Evolutionary conservation across 1,140 invertebrate species (phyloP), one percentile per base, ranked within the genome.

Genomic region (Drosophila kepulauana): DNA sequence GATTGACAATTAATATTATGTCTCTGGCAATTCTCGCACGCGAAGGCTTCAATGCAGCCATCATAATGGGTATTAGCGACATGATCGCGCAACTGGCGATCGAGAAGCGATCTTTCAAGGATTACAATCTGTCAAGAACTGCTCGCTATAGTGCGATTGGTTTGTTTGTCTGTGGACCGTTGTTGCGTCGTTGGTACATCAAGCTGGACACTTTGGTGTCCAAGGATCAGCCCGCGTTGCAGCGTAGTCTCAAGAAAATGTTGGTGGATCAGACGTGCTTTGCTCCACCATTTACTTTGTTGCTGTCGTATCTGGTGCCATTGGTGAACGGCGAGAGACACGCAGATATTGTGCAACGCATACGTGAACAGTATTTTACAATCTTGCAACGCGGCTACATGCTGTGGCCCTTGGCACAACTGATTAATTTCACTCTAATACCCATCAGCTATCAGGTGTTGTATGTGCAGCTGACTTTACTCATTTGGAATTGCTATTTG

Each of bases 401-500:
- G 94, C 77, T 98, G 4, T 98, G 97, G 97, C 97, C 97, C 20
- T 94, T 95, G 80, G 96, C 97, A 0, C 97, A 98, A 92, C 75
- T 98, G 33, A 81, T 96, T 1, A 98, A 98, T 92, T 98, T 98
- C 92, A 95, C 95, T 62, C 93, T 97, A 78, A 93, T 98, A 49
- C 97, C 97, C 33, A 91, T 98, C 5, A 94, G 96, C 33, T 96
- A 97, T 93, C 96, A 97, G 94, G 96, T 98, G 41, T 89, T 98
- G 43, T 93, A 97, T 79, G 96, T 96, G 8, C 97, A 98, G 92
- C 89, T 93, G n/a, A 94, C 98, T 52, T 96, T 97, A 41, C 75
- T 98, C 2, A 93, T 97, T 78, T 98, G 97, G 97, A 98, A 98
- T 92, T 95, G 95, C 54, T 97, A 97, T 91, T 85, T 97, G 0